phyloP scores from a whole-genome alignment of 2,888 invertebrate species.

The Vannuccia rotundouncinata region DNA sequence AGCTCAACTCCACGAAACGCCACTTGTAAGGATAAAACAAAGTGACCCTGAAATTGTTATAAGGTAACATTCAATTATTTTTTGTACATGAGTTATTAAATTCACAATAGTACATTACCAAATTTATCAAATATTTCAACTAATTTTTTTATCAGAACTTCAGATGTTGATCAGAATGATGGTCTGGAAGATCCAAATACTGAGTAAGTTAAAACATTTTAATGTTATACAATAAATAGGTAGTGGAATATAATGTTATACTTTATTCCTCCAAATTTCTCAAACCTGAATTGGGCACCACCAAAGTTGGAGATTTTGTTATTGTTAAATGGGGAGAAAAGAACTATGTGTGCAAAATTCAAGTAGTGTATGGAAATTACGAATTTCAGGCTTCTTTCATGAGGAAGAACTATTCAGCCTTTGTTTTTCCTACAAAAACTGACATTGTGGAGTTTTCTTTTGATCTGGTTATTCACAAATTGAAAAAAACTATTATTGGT shows the following conservation, averaged over 20 bases:
- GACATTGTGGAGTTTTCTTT: conserved; percentile 19
- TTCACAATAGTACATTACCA: conserved; percentile 23
- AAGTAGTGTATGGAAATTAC: conserved; percentile 26
- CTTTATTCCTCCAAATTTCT: conserved; percentile 15
- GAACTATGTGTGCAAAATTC: conserved; percentile 26
- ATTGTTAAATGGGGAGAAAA: conserved; percentile 26
- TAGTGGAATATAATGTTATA: conserved; percentile 26
- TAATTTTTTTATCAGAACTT: conserved; percentile 20
- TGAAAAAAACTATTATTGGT: conserved; percentile 20
- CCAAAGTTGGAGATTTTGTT: conserved; percentile 24
- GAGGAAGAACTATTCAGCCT: conserved; percentile 26
- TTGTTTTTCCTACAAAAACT: conserved; percentile 26
- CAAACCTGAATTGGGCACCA: conserved; percentile 26
- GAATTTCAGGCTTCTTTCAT: conserved; percentile 23
- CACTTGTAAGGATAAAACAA: conserved; percentile 26
- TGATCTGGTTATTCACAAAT: conserved; percentile 21
- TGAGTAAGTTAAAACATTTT: conserved; percentile 26
- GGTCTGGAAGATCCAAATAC: conserved; percentile 26
- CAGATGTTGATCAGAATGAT: conserved; percentile 26
- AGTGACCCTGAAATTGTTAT: conserved; percentile 20
- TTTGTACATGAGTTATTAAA: conserved; percentile 19
- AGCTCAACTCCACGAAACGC: conserved; percentile 4
- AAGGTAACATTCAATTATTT: conserved; percentile 22
- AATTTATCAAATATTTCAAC: conserved; percentile 26
- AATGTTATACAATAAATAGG: conserved; percentile 26